These are phyloP conservation scores for Calonectris borealis DNA, from an alignment of 2,113 vertebrate species.

Conservation along the genomic window DNA sequence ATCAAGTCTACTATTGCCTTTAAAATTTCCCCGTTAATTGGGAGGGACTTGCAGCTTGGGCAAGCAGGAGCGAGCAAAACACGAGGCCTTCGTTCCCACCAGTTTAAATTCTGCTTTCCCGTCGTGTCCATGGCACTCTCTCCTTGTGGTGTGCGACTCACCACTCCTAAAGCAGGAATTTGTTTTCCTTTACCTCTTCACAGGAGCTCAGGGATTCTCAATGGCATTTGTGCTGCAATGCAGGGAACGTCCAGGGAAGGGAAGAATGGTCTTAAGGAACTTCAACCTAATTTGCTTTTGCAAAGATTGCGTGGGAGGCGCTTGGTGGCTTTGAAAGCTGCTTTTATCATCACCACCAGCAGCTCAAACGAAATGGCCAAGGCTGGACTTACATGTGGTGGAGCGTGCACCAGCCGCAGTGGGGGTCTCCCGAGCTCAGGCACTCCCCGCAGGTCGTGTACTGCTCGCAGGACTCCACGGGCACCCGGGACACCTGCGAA, in stretches of 20 bases:
- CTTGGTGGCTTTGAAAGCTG: neutral
- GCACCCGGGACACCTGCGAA: conserved; percentile 88
- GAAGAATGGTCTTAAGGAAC: neutral
- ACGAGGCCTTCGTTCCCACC: fast-evolving
- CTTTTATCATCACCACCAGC: neutral
- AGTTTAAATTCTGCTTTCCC: neutral
- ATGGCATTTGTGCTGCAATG: fast-evolving
- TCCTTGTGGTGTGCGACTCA: fast-evolving
- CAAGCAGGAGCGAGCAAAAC: neutral
- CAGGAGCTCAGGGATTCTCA: neutral
- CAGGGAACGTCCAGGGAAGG: neutral
- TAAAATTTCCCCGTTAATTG: neutral
- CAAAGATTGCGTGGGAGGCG: neutral
- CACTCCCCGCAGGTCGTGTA: conserved; percentile 94
- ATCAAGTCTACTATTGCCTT: neutral
- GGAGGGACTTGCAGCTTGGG: neutral
- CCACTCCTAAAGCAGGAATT: neutral
- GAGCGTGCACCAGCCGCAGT: conserved; percentile 97
- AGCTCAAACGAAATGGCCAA: fast-evolving
- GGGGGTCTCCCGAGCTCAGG: conserved; percentile 94
- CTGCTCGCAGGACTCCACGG: conserved; percentile 94
- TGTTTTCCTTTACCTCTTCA: neutral
- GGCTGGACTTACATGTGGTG: conserved; percentile 91
- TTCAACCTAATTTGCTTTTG: fast-evolving
- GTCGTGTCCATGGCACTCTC: fast-evolving